Conservation (phyloP, 2,888 invertebrate species). For the Lasioglossum pauxillum region DNA sequence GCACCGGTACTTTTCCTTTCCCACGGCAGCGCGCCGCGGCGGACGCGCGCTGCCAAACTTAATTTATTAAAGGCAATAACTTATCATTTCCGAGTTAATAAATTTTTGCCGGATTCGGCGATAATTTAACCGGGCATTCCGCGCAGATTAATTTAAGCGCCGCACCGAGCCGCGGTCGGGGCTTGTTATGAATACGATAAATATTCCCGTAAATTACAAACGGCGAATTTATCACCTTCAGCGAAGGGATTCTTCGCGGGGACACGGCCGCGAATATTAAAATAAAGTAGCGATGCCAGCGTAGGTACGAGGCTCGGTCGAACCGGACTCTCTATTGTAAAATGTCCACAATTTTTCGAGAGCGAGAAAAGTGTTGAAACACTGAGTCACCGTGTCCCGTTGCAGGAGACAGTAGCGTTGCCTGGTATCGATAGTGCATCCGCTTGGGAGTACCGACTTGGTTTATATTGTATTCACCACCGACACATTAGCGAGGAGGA, state of each 20-base stretch:
- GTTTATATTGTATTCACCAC: constrained; percentile 55
- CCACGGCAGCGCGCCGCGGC: constrained; percentile 22
- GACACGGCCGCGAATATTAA: constrained; percentile 32
- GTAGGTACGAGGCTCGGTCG: neutral
- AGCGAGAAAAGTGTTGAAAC: neutral
- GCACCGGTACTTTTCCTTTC: constrained; percentile 45
- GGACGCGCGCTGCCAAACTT: constrained; percentile 42
- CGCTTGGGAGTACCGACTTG: constrained; percentile 60
- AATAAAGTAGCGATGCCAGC: constrained; percentile 29
- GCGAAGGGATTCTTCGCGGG: constrained; percentile 34
- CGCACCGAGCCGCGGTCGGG: constrained; percentile 18
- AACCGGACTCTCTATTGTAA: neutral
- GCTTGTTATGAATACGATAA: constrained; percentile 60
- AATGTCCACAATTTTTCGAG: neutral
- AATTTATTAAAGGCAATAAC: constrained; percentile 49
- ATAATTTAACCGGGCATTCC: constrained; percentile 56
- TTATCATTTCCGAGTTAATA: constrained; percentile 59
- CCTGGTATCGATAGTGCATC: constrained; percentile 5
- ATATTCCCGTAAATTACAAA: constrained; percentile 51
- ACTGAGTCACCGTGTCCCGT: neutral
- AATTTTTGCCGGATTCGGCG: constrained; percentile 58
- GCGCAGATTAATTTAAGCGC: constrained; percentile 58
- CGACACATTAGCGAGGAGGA: constrained; percentile 56
- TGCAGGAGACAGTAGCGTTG: neutral
- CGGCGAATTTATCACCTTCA: constrained; percentile 56